phyloP scores from a whole-genome alignment of 92 coral and sea anemone species.

The Micromussa lordhowensis region DNA sequence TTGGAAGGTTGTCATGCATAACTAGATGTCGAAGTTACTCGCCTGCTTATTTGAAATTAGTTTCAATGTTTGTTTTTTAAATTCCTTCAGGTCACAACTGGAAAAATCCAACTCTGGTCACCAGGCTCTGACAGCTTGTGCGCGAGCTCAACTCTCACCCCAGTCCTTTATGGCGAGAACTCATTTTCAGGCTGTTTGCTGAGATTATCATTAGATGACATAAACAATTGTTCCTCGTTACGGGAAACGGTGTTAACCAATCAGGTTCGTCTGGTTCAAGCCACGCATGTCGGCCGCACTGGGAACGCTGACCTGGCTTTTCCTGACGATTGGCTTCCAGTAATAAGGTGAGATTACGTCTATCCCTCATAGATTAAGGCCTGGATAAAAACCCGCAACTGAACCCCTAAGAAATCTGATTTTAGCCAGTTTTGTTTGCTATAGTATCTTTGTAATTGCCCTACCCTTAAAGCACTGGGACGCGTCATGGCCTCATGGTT shows the following conservation, averaged over 20 bases:
- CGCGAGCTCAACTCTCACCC: slow-evolving; percentile 58
- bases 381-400: not conserved
- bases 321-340: slow-evolving; percentile 86
- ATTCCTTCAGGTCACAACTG: slow-evolving; percentile 52
- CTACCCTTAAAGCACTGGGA: too few species aligned
- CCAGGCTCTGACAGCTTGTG: slow-evolving; percentile 81
- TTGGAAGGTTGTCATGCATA: too few species aligned
- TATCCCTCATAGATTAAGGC: not conserved
- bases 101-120: slow-evolving; percentile 77
- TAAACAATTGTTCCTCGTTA: slow-evolving; percentile 86
- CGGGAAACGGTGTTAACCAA: slow-evolving; percentile 72
- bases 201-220: slow-evolving; percentile 79
- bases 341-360: slow-evolving; percentile 68
- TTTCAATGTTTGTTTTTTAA: not conserved
- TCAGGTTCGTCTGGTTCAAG: slow-evolving; percentile 84
- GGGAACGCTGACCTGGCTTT: slow-evolving; percentile 78
- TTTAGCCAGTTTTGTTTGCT: not conserved
- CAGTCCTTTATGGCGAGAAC: slow-evolving; percentile 80
- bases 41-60: not conserved
- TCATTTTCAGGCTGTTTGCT: slow-evolving; percentile 83
- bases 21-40: too few species aligned
- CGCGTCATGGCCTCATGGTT: too few species aligned
- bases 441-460: not conserved
- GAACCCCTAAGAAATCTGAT: too few species aligned
- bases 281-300: slow-evolving; percentile 90